Evolutionary conservation across 2,113 vertebrate species (phyloP).

Genomic region (Burhinus bistriatus): DNA sequence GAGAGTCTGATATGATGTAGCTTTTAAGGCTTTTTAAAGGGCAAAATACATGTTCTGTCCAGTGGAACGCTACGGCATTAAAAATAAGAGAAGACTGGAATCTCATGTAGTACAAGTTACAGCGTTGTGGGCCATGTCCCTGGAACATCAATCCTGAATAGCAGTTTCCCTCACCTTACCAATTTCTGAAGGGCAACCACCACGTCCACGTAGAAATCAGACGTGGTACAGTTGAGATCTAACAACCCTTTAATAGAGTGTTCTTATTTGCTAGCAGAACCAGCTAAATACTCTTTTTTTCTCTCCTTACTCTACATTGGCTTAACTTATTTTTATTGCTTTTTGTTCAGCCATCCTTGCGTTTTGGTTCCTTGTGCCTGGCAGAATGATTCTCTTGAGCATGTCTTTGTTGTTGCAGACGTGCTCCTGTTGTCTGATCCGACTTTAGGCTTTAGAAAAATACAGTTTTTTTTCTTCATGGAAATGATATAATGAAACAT

Average conservation of each 20-base stretch:
- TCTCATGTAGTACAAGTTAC: neutral
- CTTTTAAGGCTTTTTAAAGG: neutral
- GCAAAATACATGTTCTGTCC: neutral
- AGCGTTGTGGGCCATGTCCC: neutral
- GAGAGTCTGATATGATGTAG: neutral
- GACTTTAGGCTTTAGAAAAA: neutral
- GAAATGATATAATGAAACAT: neutral
- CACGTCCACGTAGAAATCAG: neutral
- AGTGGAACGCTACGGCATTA: neutral
- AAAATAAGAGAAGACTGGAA: neutral
- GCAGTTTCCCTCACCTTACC: neutral
- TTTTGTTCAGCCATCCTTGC: neutral
- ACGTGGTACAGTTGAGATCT: neutral
- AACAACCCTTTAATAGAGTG: neutral
- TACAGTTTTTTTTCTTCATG: rapidly evolving
- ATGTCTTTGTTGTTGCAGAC: neutral
- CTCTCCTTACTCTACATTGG: neutral
- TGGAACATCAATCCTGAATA: neutral
- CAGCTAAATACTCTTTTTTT: neutral
- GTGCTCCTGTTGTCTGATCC: neutral
- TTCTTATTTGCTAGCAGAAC: neutral
- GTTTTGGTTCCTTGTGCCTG: neutral
- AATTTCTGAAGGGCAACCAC: neutral
- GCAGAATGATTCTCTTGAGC: neutral
- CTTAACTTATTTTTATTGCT: neutral